Evolutionary conservation across 1,140 invertebrate species (phyloP), one percentile per base, ranked within the genome.

Genomic region (Brachionus rotundiformis): DNA sequence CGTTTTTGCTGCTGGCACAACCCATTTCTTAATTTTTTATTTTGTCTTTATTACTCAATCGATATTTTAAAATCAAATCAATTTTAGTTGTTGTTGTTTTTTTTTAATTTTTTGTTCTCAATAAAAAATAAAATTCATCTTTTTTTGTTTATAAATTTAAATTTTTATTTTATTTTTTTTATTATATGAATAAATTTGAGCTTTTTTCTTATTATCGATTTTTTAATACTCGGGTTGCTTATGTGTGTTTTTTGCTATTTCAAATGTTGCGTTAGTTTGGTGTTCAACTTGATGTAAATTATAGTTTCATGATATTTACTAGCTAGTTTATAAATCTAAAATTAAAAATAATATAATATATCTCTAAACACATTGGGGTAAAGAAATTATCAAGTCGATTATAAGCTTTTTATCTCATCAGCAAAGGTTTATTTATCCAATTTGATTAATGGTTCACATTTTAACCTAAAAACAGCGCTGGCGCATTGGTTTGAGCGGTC

Each of bases 1-100:
- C 76, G 16, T 54, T 59, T 59, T 79, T 79, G 31, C 76, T 79
- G 47, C 76, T 79, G 27, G 76, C 76, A 49, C 76, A 79, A 63
- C 76, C 76, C 76, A 79, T 79, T 79, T 59, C 31, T 59, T 16
- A 33, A 11, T 19, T 25, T 7, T 4, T 33, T 36, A 16, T 36
- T 68, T 63, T 59, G 39, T 59, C 0, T 25, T 61, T 8, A 27
- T 25, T 61, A 23, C 27, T 27, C 10, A 25, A 2, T 10, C 10
- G 8, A 25, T 23, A 8, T 61, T 25, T 25, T 1, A 19, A 54
- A 54, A 54, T 54, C 19, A 61, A 39, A 39, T 39, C 36, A 39
- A 39, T 10, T 39, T 54, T 49, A 1, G n/a, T 6, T 11, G 7
- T 1, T 29, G 63, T 39, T 33, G 7, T 39, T 39, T 68, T 33